Base-by-base conservation (phyloP, 23 tunicate species). In the Styela clava region DNA sequence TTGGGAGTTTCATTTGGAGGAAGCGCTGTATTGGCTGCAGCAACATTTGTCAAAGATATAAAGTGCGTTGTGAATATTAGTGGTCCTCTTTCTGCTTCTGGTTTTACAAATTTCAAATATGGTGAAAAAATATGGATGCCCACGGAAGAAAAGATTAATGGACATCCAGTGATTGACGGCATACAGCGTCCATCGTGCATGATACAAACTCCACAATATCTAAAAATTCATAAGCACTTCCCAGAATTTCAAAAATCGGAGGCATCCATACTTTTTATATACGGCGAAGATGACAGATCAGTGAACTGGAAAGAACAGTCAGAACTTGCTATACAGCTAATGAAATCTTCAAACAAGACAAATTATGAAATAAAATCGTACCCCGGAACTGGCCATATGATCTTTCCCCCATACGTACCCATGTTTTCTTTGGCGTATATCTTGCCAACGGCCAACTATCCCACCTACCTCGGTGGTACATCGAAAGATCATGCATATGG, bases 391-490 rank as follows among this genome's bases (percentile, higher is more conserved):
- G 69, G 81, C 16, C 81, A 76, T 29, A 12, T 76, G 0, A 0
- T 76, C 16, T 24, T 21, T 21, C 64, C 81, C 7, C 81, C 81
- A 28, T 34, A 76, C 24, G n/a, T 25, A 22, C 81, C 81, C 12
- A 7, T 44, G 12, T 44, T 5, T 44, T 7, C 56, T 44, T 5
- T 12, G 7, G 56, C 9, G 12, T 44, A 44, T 12, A 44, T 5
- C 56, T 44, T 7, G 56, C 56, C 56, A 44, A 44, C 7, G 7
- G 12, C 56, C 7, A 44, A 44, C 9, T 12, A 44, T 44, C 9
- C 12, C 12, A 44, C 12, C 9, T 44, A 44, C 12, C 7, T 44
- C 12, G 56, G 56, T 12, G 56, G 56, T 5, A 44, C 56, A 44
- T 12, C 56, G 12, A 44, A 44, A 12, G 56, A 44, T 5, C 56